Percentiles rank a stretch among this genome's conserved stretches.
These are phyloP conservation scores for Leptodirus hochenwartii DNA, from an alignment of 2,888 invertebrate genomes.

Conservation along the genomic window DNA sequence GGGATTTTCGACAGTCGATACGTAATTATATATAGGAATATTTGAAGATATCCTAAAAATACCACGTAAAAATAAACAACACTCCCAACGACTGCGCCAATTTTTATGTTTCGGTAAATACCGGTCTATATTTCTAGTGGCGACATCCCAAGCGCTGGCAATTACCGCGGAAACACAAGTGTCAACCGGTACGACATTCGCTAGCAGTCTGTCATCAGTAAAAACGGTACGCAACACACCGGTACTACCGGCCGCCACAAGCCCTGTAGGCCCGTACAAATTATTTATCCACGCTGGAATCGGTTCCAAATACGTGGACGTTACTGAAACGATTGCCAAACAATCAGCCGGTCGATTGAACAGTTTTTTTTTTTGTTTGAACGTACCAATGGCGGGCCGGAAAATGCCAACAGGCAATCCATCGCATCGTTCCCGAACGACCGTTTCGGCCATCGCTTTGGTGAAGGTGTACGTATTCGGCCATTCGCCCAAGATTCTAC, in stretches of 20 bases:
- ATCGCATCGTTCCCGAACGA: conserved; percentile 46
- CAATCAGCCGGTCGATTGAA: too few relatives aligned
- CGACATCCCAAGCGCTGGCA: conserved; percentile 55
- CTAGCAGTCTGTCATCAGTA: conserved; percentile 44
- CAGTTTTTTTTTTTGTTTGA: too few relatives aligned
- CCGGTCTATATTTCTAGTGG: conserved; percentile 19
- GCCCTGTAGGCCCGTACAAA: conserved; percentile 72
- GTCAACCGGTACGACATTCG: conserved; percentile 64
- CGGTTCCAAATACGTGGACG: conserved; percentile 54
- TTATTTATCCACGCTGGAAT: conserved; percentile 80
- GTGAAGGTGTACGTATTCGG: conserved; percentile 89
- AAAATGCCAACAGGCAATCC: conserved; percentile 69
- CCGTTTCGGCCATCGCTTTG: conserved; percentile 74
- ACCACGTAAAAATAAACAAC: too few relatives aligned
- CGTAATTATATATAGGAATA: conserved; percentile 36
- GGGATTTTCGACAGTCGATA: conserved; percentile 37
- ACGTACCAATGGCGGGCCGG: conserved; percentile 67
- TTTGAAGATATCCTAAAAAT: conserved; percentile 12
- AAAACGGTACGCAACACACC: conserved; percentile 60
- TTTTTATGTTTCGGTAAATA: conserved; percentile 4
- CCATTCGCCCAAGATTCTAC: conserved; percentile 46
- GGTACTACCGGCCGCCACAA: conserved; percentile 52
- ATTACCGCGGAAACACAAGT: conserved; percentile 69
- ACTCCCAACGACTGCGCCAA: too few relatives aligned
- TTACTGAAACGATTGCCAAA: conserved; percentile 26